Evolutionary conservation across 2,113 vertebrate species (phyloP).

Genomic region (Psettodes erumei): DNA sequence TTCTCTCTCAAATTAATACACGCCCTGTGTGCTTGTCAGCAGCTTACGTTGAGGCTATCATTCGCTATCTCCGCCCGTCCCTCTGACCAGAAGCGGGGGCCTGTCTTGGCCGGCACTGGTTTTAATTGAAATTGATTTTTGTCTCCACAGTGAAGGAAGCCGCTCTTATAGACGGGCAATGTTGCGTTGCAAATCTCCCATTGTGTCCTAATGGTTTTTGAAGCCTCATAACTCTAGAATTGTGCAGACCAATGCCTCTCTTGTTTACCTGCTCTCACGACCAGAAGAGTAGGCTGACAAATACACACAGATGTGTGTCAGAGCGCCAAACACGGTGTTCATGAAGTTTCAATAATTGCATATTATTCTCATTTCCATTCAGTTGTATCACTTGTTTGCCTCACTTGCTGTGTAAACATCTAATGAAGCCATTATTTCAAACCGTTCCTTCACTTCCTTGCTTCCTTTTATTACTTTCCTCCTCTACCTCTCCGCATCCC

Average conservation of each 20-base stretch:
- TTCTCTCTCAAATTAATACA: conserved; percentile 51
- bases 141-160: conserved; percentile 64
- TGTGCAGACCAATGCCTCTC: conserved; percentile 17
- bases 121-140: conserved; percentile 84
- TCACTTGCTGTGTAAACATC: conserved; percentile 19
- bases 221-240: conserved; percentile 33
- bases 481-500: conserved; percentile 6
- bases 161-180: conserved; percentile 66
- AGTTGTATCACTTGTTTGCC: conserved; percentile 23
- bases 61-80: conserved; percentile 40
- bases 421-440: conserved; percentile 38
- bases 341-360: background rate
- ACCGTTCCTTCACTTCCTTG: conserved; percentile 10
- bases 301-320: background rate
- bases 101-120: conserved; percentile 42
- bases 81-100: conserved; percentile 36
- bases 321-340: conserved; percentile 1
- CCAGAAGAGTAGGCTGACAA: background rate
- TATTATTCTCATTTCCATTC: conserved; percentile 22
- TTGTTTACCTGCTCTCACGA: conserved; percentile 23
- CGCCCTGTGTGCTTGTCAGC: conserved; percentile 33
- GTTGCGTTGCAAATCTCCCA: conserved; percentile 40
- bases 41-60: conserved; percentile 50
- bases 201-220: conserved; percentile 48
- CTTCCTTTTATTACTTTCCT: conserved; percentile 33